Evolutionary conservation across 2,888 invertebrate genomes (phyloP).

Genomic region (Chymomyza procnemis): DNA sequence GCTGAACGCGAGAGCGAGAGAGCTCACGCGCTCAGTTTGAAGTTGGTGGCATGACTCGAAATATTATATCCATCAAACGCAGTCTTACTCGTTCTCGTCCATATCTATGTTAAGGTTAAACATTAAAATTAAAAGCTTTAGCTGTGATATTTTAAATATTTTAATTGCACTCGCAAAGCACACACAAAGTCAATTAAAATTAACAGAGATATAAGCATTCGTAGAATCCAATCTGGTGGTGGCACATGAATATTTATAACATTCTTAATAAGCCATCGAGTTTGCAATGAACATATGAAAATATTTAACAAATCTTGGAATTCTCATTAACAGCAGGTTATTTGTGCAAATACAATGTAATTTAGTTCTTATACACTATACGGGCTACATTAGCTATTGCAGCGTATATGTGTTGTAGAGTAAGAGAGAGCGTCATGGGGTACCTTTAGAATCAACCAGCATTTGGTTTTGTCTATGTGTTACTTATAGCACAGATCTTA

Average conservation of each 20-base stretch:
- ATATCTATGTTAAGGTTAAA: conserved; percentile 65
- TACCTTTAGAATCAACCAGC: too few species aligned
- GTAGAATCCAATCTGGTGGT: not conserved
- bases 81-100: not conserved
- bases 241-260: not conserved
- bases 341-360: too few species aligned
- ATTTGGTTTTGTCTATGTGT: too few species aligned
- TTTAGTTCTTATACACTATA: too few species aligned
- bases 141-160: not conserved
- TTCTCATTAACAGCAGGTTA: not conserved
- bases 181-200: not conserved
- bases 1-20: too few species aligned
- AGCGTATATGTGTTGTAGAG: too few species aligned
- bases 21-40: too few species aligned
- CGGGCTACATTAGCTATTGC: too few species aligned
- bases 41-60: not conserved
- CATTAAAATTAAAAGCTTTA: conserved; percentile 21
- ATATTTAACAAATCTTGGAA: not conserved
- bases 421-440: too few species aligned
- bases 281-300: not conserved
- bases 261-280: not conserved
- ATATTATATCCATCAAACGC: not conserved
- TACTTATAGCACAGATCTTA: too few species aligned
- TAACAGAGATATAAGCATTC: not conserved
- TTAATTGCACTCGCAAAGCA: not conserved